Percentiles rank a stretch among this genome's conserved stretches.
Evolutionary conservation across 1,140 invertebrate genomes (phyloP).

Genomic region (Bombus breviceps): DNA sequence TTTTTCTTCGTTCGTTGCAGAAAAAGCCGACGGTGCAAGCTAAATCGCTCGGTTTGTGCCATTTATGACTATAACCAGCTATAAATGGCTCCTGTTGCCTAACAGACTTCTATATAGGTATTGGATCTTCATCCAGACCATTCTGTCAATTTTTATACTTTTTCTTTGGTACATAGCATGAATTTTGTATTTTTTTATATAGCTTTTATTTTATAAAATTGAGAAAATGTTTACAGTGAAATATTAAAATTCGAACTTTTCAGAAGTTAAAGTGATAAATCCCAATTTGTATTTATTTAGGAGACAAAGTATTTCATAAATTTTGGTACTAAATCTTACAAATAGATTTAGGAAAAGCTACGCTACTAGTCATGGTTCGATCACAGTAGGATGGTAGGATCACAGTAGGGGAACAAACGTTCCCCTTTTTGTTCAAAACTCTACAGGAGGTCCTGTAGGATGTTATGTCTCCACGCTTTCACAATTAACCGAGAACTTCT

Average conservation of each 20-base stretch:
- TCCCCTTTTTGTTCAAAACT: slow-evolving; percentile 2
- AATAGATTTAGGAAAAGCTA: background rate
- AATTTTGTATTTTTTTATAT: background rate
- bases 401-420: slow-evolving; percentile 9
- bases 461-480: slow-evolving; percentile 64
- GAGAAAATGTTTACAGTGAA: too few species aligned
- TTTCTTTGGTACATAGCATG: background rate
- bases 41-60: slow-evolving; percentile 28
- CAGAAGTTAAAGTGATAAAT: background rate
- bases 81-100: slow-evolving; percentile 31
- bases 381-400: slow-evolving; percentile 14
- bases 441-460: slow-evolving; percentile 24
- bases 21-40: background rate
- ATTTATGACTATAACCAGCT: slow-evolving; percentile 25
- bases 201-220: background rate
- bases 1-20: background rate
- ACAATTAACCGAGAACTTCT: slow-evolving; percentile 55
- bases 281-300: background rate
- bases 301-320: too few species aligned
- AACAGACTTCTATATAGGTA: slow-evolving; percentile 27
- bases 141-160: background rate
- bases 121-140: background rate
- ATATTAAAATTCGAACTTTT: background rate
- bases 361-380: slow-evolving; percentile 21
- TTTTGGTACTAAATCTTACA: background rate